A percentile compares a stretch with the other conserved stretches of the same genome.
These are phyloP conservation scores for Cardiocondyla obscurior DNA, from an alignment of 1,140 invertebrate genomes.

Conservation along the genomic window DNA sequence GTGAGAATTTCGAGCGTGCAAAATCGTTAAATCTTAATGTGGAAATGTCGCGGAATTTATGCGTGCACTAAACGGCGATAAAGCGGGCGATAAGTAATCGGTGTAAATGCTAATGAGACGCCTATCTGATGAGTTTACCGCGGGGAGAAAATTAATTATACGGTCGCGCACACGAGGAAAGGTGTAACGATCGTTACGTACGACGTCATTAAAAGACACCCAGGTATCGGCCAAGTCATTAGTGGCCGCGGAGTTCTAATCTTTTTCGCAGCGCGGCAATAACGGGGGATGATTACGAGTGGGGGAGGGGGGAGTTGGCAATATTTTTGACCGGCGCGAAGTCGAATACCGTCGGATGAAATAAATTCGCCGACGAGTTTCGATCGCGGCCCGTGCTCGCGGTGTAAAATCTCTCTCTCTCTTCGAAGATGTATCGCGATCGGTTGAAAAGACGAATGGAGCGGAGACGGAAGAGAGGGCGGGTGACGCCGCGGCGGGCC, in stretches of 20 bases:
- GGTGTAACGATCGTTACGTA: constrained; percentile 12
- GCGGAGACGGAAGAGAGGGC: neutral
- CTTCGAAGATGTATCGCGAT: constrained; percentile 4
- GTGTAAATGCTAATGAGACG: constrained; percentile 48
- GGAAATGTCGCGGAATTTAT: constrained; percentile 14
- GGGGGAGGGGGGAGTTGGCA: too few relatives aligned
- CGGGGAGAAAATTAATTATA: constrained; percentile 33
- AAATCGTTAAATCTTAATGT: neutral
- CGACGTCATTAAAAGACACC: neutral
- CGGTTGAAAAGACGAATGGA: constrained; percentile 1
- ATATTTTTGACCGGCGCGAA: neutral
- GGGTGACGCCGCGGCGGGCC: constrained; percentile 15
- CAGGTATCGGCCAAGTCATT: neutral
- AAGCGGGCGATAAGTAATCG: constrained; percentile 49
- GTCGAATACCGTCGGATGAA: neutral
- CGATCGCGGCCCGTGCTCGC: neutral
- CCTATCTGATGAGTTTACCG: constrained; percentile 20
- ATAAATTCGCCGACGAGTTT: too few relatives aligned
- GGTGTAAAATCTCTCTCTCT: constrained; percentile 1
- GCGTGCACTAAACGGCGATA: constrained; percentile 25
- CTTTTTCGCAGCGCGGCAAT: constrained; percentile 37
- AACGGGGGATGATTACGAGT: constrained; percentile 5
- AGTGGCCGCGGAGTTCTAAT: constrained; percentile 20
- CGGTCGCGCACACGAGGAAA: neutral
- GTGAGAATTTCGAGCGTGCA: constrained; percentile 9